Evolutionary conservation across 30 jellyfish, hydroid and myxozoan genomes (phyloP).

Genomic region (Chironex yamaguchii): DNA sequence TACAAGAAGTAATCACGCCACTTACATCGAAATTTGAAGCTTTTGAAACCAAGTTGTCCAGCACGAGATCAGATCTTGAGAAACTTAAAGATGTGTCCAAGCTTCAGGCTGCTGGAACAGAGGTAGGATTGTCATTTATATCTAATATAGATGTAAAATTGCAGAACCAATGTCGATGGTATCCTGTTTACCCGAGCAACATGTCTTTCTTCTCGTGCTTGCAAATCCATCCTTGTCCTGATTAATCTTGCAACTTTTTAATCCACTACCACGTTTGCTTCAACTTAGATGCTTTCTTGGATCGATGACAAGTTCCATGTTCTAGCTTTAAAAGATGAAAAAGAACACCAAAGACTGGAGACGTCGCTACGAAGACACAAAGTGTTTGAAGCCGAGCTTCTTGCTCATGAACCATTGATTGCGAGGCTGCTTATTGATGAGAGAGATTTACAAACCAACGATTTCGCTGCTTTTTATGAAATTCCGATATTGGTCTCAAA

Average conservation of each 20-base stretch:
- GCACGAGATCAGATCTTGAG: background rate
- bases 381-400: background rate
- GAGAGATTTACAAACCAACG: background rate
- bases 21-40: background rate
- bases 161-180: no score
- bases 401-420: background rate
- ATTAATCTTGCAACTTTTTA: no score
- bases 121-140: background rate
- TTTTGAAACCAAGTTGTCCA: background rate
- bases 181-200: no score
- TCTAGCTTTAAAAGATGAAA: background rate
- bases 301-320: background rate
- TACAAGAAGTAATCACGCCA: background rate
- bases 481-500: background rate
- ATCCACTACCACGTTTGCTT: no score
- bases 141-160: no score
- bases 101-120: background rate
- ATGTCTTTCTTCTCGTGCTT: no score
- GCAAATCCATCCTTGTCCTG: no score
- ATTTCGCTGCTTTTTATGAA: background rate
- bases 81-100: background rate
- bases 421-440: background rate
- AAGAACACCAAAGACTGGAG: background rate
- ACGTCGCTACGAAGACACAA: background rate
- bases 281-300: background rate